phyloP scores from a whole-genome alignment of 2,888 invertebrate species.

The Cremastobaeus sp. region DNA sequence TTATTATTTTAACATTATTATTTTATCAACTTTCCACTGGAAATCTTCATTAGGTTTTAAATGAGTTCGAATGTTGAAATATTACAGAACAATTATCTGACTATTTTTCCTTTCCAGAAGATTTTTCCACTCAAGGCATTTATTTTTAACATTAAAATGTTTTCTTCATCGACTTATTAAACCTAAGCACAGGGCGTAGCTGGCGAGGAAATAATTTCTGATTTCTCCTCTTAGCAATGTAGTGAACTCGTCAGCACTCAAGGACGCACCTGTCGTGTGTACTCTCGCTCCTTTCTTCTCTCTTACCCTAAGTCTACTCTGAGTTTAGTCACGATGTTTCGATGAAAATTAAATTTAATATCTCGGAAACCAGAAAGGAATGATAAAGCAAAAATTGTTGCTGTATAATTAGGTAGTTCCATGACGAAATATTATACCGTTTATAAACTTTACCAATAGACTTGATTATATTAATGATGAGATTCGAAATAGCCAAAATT shows the following conservation, averaged over 20 bases:
- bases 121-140: constrained; percentile 19
- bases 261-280: constrained; percentile 63
- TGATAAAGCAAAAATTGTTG: too few species aligned
- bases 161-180: constrained; percentile 56
- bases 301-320: background rate
- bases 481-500: too few species aligned
- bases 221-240: constrained; percentile 48
- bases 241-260: constrained; percentile 63
- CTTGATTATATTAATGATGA: too few species aligned
- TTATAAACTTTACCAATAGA: too few species aligned
- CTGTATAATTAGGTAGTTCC: too few species aligned
- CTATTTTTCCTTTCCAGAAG: constrained; percentile 6
- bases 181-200: constrained; percentile 51
- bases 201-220: constrained; percentile 53
- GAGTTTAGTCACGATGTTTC: background rate
- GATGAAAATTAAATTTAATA: too few species aligned
- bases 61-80: too few species aligned
- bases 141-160: constrained; percentile 40
- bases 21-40: background rate
- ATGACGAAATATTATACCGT: too few species aligned
- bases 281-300: constrained; percentile 36
- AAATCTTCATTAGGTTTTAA: too few species aligned
- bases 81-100: background rate
- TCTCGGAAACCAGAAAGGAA: too few species aligned
- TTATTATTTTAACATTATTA: too few species aligned